Percentiles rank a stretch among this genome's conserved stretches.
phyloP scores from a whole-genome alignment of 64 coral and sea anemone species.

The Stichodactyla mertensii region DNA sequence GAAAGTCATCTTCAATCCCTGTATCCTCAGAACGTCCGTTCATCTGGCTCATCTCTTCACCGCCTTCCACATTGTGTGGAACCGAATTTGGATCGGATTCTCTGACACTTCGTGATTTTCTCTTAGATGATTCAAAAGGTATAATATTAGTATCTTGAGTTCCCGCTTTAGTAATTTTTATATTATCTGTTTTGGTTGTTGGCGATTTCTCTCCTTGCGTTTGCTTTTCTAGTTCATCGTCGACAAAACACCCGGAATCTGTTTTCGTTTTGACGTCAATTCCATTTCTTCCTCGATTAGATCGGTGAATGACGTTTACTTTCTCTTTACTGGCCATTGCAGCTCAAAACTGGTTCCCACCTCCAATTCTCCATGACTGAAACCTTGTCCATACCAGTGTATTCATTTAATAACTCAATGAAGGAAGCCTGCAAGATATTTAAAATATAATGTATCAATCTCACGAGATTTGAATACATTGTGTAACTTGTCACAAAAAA shows the following conservation, averaged over 20 bases:
- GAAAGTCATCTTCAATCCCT: background rate
- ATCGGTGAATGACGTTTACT: slow-evolving; percentile 32
- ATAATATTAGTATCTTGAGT: background rate
- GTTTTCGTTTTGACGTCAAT: slow-evolving; percentile 58
- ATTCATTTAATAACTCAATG: background rate
- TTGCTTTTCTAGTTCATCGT: slow-evolving; percentile 44
- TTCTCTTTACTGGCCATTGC: slow-evolving; percentile 44
- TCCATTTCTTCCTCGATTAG: slow-evolving; percentile 42
- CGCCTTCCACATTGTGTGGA: slow-evolving; percentile 16
- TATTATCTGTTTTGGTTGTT: background rate
- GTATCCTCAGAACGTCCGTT: background rate
- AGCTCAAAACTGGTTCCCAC: background rate
- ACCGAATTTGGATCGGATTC: background rate
- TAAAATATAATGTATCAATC: background rate
- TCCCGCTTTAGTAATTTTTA: background rate
- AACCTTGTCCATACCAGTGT: background rate
- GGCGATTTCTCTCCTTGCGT: slow-evolving; percentile 19
- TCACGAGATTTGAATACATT: background rate
- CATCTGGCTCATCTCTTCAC: background rate
- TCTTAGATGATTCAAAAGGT: background rate
- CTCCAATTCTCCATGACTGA: background rate
- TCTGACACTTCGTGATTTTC: background rate
- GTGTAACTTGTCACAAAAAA: background rate
- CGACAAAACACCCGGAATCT: slow-evolving; percentile 64
- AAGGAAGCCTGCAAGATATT: background rate